Percentiles rank a stretch among this genome's conserved stretches.
Evolutionary conservation across 2,888 invertebrate species (phyloP).

Genomic region (Magallana nippona): DNA sequence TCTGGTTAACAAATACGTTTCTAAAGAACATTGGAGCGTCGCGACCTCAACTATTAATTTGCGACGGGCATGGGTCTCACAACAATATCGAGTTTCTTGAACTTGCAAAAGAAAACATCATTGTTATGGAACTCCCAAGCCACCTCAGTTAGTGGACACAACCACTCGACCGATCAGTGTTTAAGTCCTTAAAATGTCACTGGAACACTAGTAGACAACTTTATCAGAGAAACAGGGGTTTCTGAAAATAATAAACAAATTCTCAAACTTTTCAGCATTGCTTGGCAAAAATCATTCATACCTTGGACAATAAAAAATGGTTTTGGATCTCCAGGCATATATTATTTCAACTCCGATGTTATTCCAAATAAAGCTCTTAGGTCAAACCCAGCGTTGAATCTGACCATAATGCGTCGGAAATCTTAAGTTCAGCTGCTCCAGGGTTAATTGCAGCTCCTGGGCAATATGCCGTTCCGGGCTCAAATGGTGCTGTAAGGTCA

Average conservation of each 20-base stretch:
- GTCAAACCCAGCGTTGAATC: too few species aligned
- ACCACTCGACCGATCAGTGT: constrained; percentile 51
- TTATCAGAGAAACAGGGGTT: constrained; percentile 47
- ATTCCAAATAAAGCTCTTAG: constrained; percentile 43
- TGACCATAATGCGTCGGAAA: too few species aligned
- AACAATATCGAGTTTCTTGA: constrained; percentile 36
- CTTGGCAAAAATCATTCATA: constrained; percentile 34
- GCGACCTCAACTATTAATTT: constrained; percentile 25
- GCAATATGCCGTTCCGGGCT: too few species aligned
- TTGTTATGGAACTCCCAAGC: constrained; percentile 12
- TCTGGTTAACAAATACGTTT: constrained; percentile 50
- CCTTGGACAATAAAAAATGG: constrained; percentile 36
- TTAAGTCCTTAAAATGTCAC: constrained; percentile 51
- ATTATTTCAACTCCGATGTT: constrained; percentile 46
- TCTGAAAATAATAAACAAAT: constrained; percentile 34
- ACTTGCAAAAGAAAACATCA: constrained; percentile 26
- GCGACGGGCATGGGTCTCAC: constrained; percentile 38
- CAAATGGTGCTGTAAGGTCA: too few species aligned
- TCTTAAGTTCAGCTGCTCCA: too few species aligned
- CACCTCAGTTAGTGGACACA: constrained; percentile 36
- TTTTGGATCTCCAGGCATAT: constrained; percentile 47
- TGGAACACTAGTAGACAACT: constrained; percentile 48
- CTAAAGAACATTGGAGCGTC: constrained; percentile 34
- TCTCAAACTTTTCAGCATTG: not conserved
- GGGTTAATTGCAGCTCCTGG: too few species aligned